Evolutionary conservation across 64 coral and sea anemone species (phyloP), one percentile per base, ranked within the genome.

Genomic region (Montipora foliosa): DNA sequence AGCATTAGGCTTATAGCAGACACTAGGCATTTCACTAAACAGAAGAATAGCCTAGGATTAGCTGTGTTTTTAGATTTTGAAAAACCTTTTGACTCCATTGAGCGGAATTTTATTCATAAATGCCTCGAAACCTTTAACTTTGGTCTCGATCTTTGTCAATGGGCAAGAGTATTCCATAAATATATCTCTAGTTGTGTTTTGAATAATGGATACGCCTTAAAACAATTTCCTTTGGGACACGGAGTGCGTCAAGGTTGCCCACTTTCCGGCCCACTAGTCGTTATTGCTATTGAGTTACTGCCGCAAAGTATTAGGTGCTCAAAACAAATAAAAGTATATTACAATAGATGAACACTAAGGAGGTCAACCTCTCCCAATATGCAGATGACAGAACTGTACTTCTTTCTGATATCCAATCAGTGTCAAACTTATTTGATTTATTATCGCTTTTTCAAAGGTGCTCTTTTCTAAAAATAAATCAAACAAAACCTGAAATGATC

Each of bases 271-370:
- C 6, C 48, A 52, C 5, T 79, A 79, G 52, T 79, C 77, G 48
- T 79, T 79, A 79, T 79, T 52, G 77, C 77, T 52, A 79, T 79
- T 79, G 49, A 79, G 16, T 55, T 79, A 79, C 77, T 79, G 13
- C 48, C 77, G 20, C 77, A 79, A 52, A 17, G 77, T 53, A 79
- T 79, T 79, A 79, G 77, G 19, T 48, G 13, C 46, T 79, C 77
- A 79, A 72, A 72, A 72, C 14, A 72, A 25, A 72, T 72, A 72
- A 73, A 5, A 85, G 29, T 29, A 45, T 47, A 62, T 90, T 44
- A 46, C 46, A 53, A 64, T 64, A 64, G 60, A 64, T 67, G 88
- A 61, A 64, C 60, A 64, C 29, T 29, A 29, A 1, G 29, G 29
- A 29, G 29, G 29, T 29, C 29, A 29, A 29, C 29, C 29, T 29